Evolutionary conservation across 1,140 invertebrate species (phyloP), one percentile per base, ranked within the genome.

Genomic region (Lethrus apterus): DNA sequence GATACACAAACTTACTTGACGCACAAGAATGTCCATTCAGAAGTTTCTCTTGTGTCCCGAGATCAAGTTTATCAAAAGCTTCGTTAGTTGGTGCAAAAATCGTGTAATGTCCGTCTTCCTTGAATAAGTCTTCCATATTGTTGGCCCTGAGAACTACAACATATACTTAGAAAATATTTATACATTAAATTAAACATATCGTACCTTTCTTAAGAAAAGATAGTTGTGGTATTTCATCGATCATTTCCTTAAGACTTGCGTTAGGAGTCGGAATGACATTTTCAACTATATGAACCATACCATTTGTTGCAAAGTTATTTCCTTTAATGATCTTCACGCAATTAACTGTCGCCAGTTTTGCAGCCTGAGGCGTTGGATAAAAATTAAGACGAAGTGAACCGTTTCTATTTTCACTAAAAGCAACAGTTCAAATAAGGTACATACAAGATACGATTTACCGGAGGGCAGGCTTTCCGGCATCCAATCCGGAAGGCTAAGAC

Each of bases 261-360:
- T 51, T 64, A 8, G 73, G 64, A 1, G 79, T 80, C 40, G 74
- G 71, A 2, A 84, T 67, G 3, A 83, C 69, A 15, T 72, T 70
- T 29, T 77, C 75, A 4, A 85, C 71, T 0, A 84, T 65, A 57
- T 86, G 80, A 1, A 84, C 71, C 3, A 84, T 72, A 15, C 81
- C 83, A 58, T 84, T 83, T 23, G 73, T 73, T 0, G 80, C 78
- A 2, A 70, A 58, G 44, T 68, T 66, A 50, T 74, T 70, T 24
- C 62, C 57, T 52, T 66, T 71, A 24, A 55, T 61, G 15, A 74
- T 62, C 46, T 67, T 66, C 23, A 72, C 70, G 57, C 76, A 79
- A 52, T 79, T 79, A 11, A 70, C 72, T 9, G 75, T 76, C 33
- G 68, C 53, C 59, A 67, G 43, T 52, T 65, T 61, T 42, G 70